Evolutionary conservation across 1,140 invertebrate species (phyloP).

Genomic region (Drosophila setifemur): DNA sequence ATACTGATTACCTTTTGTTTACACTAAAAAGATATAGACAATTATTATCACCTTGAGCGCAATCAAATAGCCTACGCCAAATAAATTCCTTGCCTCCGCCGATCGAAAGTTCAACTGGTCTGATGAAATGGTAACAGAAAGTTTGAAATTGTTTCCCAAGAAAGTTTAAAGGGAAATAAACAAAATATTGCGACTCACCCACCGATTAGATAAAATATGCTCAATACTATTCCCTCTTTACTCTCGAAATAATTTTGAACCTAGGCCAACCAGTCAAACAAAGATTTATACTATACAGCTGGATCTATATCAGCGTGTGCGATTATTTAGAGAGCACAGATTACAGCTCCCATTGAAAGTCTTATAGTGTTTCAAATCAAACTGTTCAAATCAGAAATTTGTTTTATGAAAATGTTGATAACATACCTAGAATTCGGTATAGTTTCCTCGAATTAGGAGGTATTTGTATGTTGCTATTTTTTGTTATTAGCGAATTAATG

Average conservation of each 20-base stretch:
- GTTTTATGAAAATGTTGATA: too few relatives aligned
- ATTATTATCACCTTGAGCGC: neutral
- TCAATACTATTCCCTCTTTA: neutral
- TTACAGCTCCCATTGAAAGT: too few relatives aligned
- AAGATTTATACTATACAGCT: neutral
- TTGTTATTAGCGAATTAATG: neutral
- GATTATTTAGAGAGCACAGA: too few relatives aligned
- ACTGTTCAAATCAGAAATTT: too few relatives aligned
- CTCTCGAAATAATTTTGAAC: neutral
- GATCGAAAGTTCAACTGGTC: neutral
- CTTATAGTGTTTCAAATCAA: too few relatives aligned
- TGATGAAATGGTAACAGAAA: slow-evolving; percentile 4
- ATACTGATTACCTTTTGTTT: neutral
- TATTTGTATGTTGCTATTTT: too few relatives aligned
- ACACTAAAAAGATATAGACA: neutral
- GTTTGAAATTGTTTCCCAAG: slow-evolving; percentile 6
- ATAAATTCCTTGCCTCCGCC: neutral
- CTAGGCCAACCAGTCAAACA: slow-evolving; percentile 1
- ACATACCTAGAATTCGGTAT: too few relatives aligned
- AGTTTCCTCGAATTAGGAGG: too few relatives aligned
- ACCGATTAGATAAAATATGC: slow-evolving; percentile 1
- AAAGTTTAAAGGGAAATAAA: too few relatives aligned
- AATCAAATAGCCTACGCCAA: too few relatives aligned
- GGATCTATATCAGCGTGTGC: too few relatives aligned
- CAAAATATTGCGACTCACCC: too few relatives aligned